These are phyloP conservation scores for Heliconius eleuchia DNA, from an alignment of 1,140 invertebrate genomes.

Conservation along the genomic window DNA sequence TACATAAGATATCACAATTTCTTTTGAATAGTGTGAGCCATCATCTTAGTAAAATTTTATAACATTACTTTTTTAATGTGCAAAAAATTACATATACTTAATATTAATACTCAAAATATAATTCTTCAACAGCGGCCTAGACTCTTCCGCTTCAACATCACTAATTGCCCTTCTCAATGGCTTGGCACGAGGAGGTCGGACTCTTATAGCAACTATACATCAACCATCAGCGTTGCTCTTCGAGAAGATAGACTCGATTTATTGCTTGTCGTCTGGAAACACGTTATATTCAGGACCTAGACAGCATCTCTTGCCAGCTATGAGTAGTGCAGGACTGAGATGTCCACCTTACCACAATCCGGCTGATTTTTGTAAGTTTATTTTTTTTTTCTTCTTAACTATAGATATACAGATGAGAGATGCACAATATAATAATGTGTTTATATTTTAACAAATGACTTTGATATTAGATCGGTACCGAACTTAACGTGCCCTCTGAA, in stretches of 20 bases:
- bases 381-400: not conserved
- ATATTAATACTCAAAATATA: not conserved
- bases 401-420: not conserved
- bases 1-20: too few relatives aligned
- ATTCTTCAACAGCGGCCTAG: constrained; percentile 86
- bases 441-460: not conserved
- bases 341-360: constrained; percentile 98
- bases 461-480: not conserved
- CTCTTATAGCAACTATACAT: constrained; percentile 95
- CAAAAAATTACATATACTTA: too few relatives aligned
- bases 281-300: constrained; percentile 94
- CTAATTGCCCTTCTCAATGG: constrained; percentile 89
- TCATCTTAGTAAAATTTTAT: too few relatives aligned
- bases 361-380: constrained; percentile 93
- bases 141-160: constrained; percentile 92
- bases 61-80: too few relatives aligned
- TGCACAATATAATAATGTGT: not conserved
- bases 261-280: constrained; percentile 92
- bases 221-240: constrained; percentile 97
- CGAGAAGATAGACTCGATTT: constrained; percentile 97
- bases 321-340: constrained; percentile 87
- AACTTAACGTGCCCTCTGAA: not conserved
- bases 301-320: constrained; percentile 89
- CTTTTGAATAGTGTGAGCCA: too few relatives aligned
- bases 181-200: constrained; percentile 89